Evolutionary conservation across 2,113 vertebrate species (phyloP).

Genomic region (Bucco capensis): DNA sequence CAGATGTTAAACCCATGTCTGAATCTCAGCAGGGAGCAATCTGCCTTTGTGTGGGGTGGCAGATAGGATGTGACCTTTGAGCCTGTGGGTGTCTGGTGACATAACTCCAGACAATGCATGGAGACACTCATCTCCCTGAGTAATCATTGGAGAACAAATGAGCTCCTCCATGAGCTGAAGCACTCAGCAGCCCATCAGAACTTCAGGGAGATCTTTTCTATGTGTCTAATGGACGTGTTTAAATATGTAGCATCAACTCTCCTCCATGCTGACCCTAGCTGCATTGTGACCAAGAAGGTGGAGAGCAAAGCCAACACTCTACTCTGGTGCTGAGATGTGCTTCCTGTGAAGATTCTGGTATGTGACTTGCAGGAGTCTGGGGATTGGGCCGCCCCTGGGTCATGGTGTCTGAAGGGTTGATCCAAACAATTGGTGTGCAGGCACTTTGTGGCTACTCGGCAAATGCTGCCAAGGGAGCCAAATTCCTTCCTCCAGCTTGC

Average conservation of each 20-base stretch:
- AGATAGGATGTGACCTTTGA: not conserved
- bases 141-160: not conserved
- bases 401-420: fast-evolving
- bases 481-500: constrained; percentile 1
- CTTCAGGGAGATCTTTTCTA: fast-evolving
- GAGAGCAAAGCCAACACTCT: not conserved
- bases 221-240: fast-evolving
- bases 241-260: fast-evolving
- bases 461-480: not conserved
- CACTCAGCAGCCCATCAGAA: not conserved
- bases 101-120: not conserved
- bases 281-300: not conserved
- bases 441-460: not conserved
- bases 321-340: not conserved
- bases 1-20: not conserved
- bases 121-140: not conserved
- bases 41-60: not conserved
- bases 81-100: not conserved
- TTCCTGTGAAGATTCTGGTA: not conserved
- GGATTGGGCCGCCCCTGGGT: not conserved
- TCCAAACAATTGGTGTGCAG: not conserved
- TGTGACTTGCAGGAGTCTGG: not conserved
- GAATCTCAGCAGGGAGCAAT: not conserved
- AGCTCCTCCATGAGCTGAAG: not conserved
- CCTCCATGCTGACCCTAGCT: not conserved